These are phyloP conservation scores for Caenorhabditis macrosperma DNA, from an alignment of 2,888 invertebrate genomes.

Conservation along the genomic window DNA sequence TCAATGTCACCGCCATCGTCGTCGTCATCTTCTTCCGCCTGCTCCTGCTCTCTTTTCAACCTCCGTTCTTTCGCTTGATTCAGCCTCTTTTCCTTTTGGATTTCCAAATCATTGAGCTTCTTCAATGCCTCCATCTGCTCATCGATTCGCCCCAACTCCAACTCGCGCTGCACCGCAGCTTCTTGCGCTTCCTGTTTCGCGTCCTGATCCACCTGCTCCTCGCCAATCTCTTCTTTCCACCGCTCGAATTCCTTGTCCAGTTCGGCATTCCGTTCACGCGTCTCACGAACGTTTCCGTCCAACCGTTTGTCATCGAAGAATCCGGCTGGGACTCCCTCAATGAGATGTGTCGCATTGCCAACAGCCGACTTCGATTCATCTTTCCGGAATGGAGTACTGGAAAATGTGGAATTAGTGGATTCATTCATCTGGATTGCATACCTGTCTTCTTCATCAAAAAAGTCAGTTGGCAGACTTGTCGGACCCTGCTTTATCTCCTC, in stretches of 20 bases:
- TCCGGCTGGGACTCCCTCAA: conserved; percentile 69
- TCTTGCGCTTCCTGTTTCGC: conserved; percentile 56
- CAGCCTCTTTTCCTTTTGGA: conserved; percentile 62
- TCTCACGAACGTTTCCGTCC: conserved; percentile 61
- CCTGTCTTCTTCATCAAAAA: conserved; percentile 47
- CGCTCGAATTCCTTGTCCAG: conserved; percentile 53
- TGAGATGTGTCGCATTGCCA: conserved; percentile 28
- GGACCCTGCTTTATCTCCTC: conserved; percentile 24
- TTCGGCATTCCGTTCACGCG: conserved; percentile 48
- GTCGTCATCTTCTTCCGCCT: conserved; percentile 38
- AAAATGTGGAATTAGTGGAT: too few species aligned
- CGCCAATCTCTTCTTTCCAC: conserved; percentile 57
- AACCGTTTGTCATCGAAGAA: conserved; percentile 72
- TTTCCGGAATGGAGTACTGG: conserved; percentile 46
- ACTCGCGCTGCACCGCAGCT: conserved; percentile 53
- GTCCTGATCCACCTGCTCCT: conserved; percentile 50
- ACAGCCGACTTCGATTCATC: conserved; percentile 8
- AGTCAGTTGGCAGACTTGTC: conserved; percentile 38
- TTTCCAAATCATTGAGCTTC: conserved; percentile 69
- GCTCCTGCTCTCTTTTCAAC: conserved; percentile 18
- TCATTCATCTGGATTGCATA: neutral
- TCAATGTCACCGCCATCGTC: conserved; percentile 56
- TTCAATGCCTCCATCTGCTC: conserved; percentile 67
- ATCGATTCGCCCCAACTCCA: conserved; percentile 67
- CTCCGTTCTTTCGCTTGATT: conserved; percentile 42